Evolutionary conservation across 1,140 invertebrate species (phyloP), one percentile per base, ranked within the genome.

Genomic region (Heliconius hermathena): DNA sequence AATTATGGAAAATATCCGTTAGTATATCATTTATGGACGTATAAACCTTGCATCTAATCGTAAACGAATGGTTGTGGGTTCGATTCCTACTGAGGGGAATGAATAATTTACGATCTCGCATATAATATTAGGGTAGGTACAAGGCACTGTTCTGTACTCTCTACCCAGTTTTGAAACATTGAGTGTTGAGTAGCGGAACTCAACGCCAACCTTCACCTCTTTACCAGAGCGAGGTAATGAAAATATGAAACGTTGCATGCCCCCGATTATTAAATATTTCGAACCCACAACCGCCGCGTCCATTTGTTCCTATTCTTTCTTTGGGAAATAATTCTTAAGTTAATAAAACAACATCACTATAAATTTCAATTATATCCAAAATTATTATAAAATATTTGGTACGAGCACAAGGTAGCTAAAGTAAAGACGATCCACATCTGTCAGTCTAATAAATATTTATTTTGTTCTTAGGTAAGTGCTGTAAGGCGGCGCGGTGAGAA

Each of bases 381-480:
- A 66, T 5, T 66, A 26, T 66, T 26, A 26, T 16, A 66, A 66
- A 16, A 16, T 66, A 13, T 16, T 16, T 29, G 26, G 26, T 29
- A 66, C 11, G 22, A 66, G 26, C 22, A 57, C n/a, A 66, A 13
- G 26, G 9, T 11, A 66, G 26, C 60, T 13, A 29, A 66, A 22
- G 54, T 22, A 57, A n/a, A 57, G 54, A 26, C 60, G 60, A 66
- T 13, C 22, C 60, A n/a, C 60, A 29, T 5, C 41, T 60, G 36
- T 73, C 71, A 49, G n/a, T 26, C 20, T 78, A 73, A 78, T 78
- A 33, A 72, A 36, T 49, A 74, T 78, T 78, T 78, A 78, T 78
- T 74, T 74, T 18, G 52, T 79, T 71, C 70, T 41, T 73, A 79
- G 78, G 78, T 79, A 79, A 79, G 78, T 79, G 57, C 54, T 22